phyloP scores from a whole-genome alignment of 2,113 vertebrate species.

The Equus quagga region DNA sequence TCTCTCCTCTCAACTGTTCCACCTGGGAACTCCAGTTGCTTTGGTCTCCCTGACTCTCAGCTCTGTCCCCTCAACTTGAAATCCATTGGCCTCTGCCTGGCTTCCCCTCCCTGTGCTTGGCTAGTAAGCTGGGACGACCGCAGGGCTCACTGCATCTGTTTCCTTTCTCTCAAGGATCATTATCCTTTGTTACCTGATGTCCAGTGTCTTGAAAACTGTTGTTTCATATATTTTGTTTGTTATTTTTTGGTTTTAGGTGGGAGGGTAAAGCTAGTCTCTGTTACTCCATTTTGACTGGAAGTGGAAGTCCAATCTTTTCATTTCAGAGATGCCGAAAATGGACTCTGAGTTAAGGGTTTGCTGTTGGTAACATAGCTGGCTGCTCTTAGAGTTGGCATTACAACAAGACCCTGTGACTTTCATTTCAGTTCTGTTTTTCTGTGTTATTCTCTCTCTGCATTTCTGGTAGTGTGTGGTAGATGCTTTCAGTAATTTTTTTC shows the following conservation, averaged over 20 bases:
- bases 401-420: neutral
- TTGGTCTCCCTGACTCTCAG: neutral
- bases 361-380: neutral
- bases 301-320: neutral
- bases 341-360: neutral
- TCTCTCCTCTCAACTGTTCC: neutral
- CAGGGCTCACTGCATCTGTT: neutral
- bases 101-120: neutral
- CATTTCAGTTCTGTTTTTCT: neutral
- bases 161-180: neutral
- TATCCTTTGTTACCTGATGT: neutral
- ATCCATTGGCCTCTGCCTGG: neutral
- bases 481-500: neutral
- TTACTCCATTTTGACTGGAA: neutral
- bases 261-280: neutral
- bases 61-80: neutral
- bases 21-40: neutral
- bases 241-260: neutral
- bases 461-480: neutral
- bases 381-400: no score
- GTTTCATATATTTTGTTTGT: neutral
- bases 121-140: neutral
- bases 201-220: neutral
- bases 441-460: neutral
- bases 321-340: neutral